Conservation (phyloP, 1,140 invertebrate species). For the Microplitis demolitor region DNA sequence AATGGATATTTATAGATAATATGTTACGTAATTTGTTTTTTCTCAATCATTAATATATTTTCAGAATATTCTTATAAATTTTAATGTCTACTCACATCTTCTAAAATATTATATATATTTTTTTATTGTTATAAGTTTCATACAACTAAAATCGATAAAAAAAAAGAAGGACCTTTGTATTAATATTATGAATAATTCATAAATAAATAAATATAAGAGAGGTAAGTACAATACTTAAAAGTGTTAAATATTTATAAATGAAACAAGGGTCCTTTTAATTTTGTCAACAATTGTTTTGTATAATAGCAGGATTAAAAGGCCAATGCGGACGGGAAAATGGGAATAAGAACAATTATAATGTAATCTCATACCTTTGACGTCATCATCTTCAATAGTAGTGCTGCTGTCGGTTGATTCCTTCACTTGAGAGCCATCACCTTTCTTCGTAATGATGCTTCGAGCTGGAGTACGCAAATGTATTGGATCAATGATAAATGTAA, state of each 20-base stretch:
- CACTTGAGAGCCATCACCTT: constrained; percentile 91
- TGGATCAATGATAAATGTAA: constrained; percentile 27
- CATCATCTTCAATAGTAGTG: constrained; percentile 91
- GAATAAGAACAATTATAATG: constrained; percentile 28
- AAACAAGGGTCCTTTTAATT: neutral
- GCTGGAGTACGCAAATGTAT: constrained; percentile 61
- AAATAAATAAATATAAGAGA: neutral
- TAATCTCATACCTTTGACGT: constrained; percentile 77
- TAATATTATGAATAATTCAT: neutral
- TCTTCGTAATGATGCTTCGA: constrained; percentile 89
- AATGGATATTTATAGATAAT: neutral
- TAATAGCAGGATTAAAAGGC: constrained; percentile 5
- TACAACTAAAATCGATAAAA: neutral
- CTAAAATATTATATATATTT: neutral
- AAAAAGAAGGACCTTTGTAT: too few relatives aligned
- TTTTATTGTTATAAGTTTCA: neutral
- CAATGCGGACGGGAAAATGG: constrained; percentile 16
- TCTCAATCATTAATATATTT: neutral
- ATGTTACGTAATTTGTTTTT: neutral
- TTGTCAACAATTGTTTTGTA: neutral
- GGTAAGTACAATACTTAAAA: neutral
- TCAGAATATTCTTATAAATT: neutral
- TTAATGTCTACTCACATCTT: constrained; percentile 8
- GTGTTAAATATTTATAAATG: neutral
- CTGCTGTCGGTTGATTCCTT: constrained; percentile 94